phyloP scores from a whole-genome alignment of 2,113 vertebrate genomes.

The Eubucco bourcierii region DNA sequence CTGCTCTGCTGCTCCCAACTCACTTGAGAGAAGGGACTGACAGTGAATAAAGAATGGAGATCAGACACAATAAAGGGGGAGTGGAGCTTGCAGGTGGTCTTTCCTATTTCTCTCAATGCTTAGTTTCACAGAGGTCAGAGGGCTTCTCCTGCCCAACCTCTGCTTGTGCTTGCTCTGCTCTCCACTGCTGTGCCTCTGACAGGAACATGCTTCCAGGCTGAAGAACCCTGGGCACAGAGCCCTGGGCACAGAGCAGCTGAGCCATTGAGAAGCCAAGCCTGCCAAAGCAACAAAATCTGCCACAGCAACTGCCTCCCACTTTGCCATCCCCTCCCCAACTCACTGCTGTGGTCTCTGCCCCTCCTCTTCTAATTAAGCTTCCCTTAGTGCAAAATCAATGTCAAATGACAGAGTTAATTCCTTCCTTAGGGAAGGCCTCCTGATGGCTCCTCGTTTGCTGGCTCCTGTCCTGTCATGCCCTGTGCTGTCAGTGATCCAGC shows the following conservation, averaged over 20 bases:
- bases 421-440: background rate
- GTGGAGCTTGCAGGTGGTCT: background rate
- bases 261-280: background rate
- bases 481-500: background rate
- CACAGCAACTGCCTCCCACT: background rate
- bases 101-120: background rate
- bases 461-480: background rate
- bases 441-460: background rate
- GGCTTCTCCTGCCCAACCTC: background rate
- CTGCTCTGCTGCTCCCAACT: background rate
- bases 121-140: background rate
- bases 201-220: background rate
- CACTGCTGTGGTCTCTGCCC: background rate
- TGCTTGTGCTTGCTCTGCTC: background rate
- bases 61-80: background rate
- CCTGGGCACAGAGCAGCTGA: too few relatives aligned
- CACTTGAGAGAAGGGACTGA: background rate
- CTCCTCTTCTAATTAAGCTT: background rate
- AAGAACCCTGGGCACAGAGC: background rate
- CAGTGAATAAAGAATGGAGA: background rate
- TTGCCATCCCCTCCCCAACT: background rate
- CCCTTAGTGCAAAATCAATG: background rate
- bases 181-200: accelerated
- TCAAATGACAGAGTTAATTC: background rate
- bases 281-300: background rate